A percentile compares a stretch with the other conserved stretches of the same genome.
These are phyloP conservation scores for Zaprionus ghesquierei DNA, from an alignment of 1,140 invertebrate genomes.

Conservation along the genomic window DNA sequence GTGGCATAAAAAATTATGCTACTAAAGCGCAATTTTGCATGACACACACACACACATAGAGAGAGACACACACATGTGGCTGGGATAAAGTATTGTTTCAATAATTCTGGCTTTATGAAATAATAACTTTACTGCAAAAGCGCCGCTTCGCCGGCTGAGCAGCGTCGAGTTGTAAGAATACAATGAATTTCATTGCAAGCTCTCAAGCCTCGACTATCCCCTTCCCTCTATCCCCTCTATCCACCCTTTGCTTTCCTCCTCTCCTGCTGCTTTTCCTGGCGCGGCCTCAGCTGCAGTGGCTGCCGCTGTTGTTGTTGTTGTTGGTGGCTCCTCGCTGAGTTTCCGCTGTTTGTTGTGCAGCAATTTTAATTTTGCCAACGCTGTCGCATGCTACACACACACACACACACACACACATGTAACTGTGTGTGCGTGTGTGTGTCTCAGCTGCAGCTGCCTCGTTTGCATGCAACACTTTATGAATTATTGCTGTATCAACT, in stretches of 20 bases:
- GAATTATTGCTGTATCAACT: conserved; percentile 82
- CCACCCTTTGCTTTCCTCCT: neutral
- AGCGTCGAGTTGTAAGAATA: conserved; percentile 72
- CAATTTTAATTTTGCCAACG: conserved; percentile 80
- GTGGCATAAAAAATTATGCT: conserved; percentile 68
- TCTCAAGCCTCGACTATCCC: neutral
- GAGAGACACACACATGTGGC: conserved; percentile 38
- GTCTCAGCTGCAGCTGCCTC: conserved; percentile 71
- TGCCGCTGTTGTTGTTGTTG: conserved; percentile 19
- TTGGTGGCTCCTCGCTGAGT: conserved; percentile 68
- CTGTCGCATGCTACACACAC: conserved; percentile 60
- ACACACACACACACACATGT: conserved; percentile 27
- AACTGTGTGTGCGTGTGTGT: conserved; percentile 36
- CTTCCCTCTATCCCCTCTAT: neutral
- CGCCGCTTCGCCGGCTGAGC: conserved; percentile 47
- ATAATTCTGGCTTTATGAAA: conserved; percentile 82
- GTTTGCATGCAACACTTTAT: conserved; percentile 82
- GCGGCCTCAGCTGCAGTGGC: conserved; percentile 13
- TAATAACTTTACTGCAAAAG: conserved; percentile 80
- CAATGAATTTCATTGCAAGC: conserved; percentile 69
- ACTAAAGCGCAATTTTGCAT: conserved; percentile 78
- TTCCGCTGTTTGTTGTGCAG: conserved; percentile 79
- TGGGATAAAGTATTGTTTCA: conserved; percentile 79
- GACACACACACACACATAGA: conserved; percentile 44
- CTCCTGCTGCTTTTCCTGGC: conserved; percentile 6